Conservation (phyloP, 1,140 invertebrate species). For the Caenorhabditis latens region DNA sequence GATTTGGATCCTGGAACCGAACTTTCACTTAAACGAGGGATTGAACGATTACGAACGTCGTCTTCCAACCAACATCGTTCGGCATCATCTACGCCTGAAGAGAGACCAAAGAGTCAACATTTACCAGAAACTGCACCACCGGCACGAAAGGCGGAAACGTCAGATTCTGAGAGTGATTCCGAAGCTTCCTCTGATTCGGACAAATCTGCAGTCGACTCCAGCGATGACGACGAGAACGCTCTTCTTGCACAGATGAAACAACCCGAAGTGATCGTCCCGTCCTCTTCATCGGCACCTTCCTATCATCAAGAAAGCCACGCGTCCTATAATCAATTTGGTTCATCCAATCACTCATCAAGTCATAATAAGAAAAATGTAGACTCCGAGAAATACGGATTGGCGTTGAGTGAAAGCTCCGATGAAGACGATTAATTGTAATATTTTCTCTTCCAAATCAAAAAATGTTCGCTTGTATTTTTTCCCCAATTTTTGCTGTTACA, state of each 20-base stretch:
- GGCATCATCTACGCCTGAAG: not conserved
- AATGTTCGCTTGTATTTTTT: not conserved
- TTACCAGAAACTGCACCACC: not conserved
- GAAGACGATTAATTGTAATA: not conserved
- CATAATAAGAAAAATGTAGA: not conserved
- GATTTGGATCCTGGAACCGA: conserved; percentile 50
- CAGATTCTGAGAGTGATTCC: conserved; percentile 22
- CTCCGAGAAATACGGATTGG: conserved; percentile 9
- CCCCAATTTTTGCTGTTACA: too few relatives aligned
- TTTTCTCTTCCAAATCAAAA: not conserved
- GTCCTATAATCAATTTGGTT: not conserved
- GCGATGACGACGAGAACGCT: conserved; percentile 24
- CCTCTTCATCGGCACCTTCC: not conserved
- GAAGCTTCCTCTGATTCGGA: conserved; percentile 7
- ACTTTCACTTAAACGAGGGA: conserved; percentile 20
- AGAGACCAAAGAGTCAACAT: not conserved
- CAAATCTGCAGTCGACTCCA: conserved; percentile 6
- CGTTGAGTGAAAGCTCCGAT: conserved; percentile 23
- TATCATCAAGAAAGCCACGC: not conserved
- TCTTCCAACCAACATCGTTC: conserved; percentile 7
- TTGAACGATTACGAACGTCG: conserved; percentile 12
- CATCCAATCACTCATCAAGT: not conserved
- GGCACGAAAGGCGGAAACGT: not conserved
- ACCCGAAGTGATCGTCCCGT: not conserved
- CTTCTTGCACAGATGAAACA: conserved; percentile 25